Percentiles rank a stretch among this genome's conserved stretches.
Conservation (phyloP, 1,140 invertebrate species). For the Artemia franciscana region DNA sequence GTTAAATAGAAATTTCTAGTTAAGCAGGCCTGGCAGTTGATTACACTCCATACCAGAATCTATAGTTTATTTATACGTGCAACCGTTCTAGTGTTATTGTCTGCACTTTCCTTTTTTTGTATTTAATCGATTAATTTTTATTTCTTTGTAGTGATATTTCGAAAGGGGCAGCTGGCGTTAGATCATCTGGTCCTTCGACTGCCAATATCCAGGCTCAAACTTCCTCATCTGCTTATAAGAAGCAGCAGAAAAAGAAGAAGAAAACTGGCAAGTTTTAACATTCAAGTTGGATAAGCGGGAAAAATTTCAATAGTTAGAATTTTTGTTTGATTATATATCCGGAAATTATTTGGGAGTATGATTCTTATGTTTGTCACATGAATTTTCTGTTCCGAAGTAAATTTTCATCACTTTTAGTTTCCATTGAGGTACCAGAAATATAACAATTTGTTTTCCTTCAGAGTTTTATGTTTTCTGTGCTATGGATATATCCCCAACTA, state of each 20-base stretch:
- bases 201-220: constrained; percentile 25
- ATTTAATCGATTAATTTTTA: constrained; percentile 10
- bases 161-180: constrained; percentile 25
- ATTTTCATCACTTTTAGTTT: no score
- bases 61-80: not conserved
- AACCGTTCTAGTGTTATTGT: constrained; percentile 2
- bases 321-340: not conserved
- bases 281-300: no score
- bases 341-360: not conserved
- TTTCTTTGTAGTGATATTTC: constrained; percentile 32
- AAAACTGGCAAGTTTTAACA: constrained; percentile 26
- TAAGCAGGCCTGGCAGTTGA: no score
- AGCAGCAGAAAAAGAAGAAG: constrained; percentile 37
- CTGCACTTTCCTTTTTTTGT: not conserved
- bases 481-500: no score
- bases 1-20: no score
- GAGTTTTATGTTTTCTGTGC: no score
- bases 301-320: not conserved
- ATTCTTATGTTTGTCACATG: no score
- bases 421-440: no score
- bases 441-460: no score
- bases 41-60: no score
- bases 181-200: constrained; percentile 29
- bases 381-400: no score
- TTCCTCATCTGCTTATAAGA: constrained; percentile 26